phyloP scores from a whole-genome alignment of 1,140 invertebrate species.

The Drosophila parabipectinata region DNA sequence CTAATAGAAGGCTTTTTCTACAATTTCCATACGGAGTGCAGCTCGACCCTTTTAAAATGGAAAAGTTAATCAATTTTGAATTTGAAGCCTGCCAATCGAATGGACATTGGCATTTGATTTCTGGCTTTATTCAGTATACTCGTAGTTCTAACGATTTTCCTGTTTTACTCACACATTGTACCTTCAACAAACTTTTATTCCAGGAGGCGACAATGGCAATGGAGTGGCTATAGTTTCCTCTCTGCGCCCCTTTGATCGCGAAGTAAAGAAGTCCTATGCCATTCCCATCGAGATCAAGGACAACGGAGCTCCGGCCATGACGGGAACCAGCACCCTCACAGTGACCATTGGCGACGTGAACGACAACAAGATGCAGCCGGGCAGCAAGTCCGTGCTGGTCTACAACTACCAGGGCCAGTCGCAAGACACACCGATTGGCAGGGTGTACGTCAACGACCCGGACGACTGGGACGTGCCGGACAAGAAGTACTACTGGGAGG shows the following conservation, averaged over 20 bases:
- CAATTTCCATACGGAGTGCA: background rate
- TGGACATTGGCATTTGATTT: no score
- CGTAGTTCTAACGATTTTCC: background rate
- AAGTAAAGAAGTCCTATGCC: constrained; percentile 87
- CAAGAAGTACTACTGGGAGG: constrained; percentile 88
- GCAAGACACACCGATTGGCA: constrained; percentile 87
- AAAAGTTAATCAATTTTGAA: background rate
- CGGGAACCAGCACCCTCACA: constrained; percentile 88
- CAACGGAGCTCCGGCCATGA: constrained; percentile 86
- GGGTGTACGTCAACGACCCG: constrained; percentile 89
- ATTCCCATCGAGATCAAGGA: constrained; percentile 88
- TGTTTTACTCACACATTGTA: no score
- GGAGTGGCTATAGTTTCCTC: constrained; percentile 87
- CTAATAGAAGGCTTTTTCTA: background rate
- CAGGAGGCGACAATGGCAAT: constrained; percentile 87
- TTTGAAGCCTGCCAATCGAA: background rate
- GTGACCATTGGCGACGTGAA: constrained; percentile 89
- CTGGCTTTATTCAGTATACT: no score
- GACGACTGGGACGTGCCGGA: constrained; percentile 91
- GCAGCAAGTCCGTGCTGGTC: constrained; percentile 88
- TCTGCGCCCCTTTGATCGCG: constrained; percentile 88
- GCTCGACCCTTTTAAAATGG: background rate
- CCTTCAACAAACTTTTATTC: background rate
- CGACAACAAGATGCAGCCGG: constrained; percentile 89
- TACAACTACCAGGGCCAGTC: constrained; percentile 89